phyloP scores from a whole-genome alignment of 2,113 vertebrate species.

The Mirounga angustirostris region DNA sequence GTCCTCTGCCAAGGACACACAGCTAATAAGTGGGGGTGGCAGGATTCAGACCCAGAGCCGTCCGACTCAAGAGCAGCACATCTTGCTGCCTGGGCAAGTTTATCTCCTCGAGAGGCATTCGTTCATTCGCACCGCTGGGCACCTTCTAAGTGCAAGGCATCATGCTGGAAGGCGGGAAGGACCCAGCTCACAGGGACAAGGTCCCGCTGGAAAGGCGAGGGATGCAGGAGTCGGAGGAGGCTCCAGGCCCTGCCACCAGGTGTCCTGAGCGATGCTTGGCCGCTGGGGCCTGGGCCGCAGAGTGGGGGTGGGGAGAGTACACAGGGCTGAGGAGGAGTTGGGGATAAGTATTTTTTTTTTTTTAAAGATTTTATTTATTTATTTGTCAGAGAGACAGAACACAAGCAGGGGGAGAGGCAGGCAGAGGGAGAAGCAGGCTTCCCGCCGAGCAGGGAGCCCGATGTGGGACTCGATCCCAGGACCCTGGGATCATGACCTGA shows the following conservation, averaged over 20 bases:
- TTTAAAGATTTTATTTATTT: too few relatives aligned
- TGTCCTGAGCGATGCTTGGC: not conserved
- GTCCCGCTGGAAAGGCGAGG: not conserved
- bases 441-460: too few relatives aligned
- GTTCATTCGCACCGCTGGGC: rapidly evolving
- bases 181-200: not conserved
- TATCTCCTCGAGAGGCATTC: not conserved
- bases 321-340: not conserved
- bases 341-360: not conserved
- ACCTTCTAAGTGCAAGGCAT: not conserved
- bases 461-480: too few relatives aligned
- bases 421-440: too few relatives aligned
- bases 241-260: not conserved
- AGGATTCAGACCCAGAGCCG: not conserved
- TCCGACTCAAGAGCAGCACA: not conserved
- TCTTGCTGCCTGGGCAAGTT: rapidly evolving
- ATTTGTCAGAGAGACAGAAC: too few relatives aligned
- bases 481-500: too few relatives aligned
- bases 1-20: not conserved
- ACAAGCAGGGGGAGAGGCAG: too few relatives aligned
- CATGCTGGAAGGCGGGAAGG: not conserved
- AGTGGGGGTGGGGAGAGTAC: not conserved
- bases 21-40: not conserved
- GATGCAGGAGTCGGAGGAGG: not conserved
- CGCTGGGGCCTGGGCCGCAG: not conserved